Conservation (phyloP, 2,888 invertebrate species). For the Trichogramma evanescens region DNA sequence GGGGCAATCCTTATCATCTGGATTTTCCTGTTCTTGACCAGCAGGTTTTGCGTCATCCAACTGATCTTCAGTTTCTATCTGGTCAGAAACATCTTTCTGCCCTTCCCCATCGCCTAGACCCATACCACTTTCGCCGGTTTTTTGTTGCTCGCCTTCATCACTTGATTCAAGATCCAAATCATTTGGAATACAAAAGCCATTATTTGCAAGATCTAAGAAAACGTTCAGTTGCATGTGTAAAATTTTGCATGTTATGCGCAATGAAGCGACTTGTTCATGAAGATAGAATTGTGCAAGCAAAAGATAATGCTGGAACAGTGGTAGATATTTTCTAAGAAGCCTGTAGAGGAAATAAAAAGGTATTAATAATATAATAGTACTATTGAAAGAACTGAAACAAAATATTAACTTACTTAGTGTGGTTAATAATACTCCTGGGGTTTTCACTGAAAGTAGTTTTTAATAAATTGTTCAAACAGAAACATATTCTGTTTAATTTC, state of each 20-base stretch:
- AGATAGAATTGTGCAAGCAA: slow-evolving; percentile 72
- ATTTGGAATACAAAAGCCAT: slow-evolving; percentile 88
- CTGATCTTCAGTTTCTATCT: slow-evolving; percentile 87
- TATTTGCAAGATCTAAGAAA: slow-evolving; percentile 74
- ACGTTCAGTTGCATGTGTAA: slow-evolving; percentile 73
- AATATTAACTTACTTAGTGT: slow-evolving; percentile 22
- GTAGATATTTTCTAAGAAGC: slow-evolving; percentile 51
- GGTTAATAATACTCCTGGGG: slow-evolving; percentile 26
- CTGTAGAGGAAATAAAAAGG: no score
- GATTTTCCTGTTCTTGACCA: slow-evolving; percentile 64
- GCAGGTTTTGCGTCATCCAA: slow-evolving; percentile 80
- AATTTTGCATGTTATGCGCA: slow-evolving; percentile 76
- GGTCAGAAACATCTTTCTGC: slow-evolving; percentile 90
- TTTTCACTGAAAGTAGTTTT: slow-evolving; percentile 48
- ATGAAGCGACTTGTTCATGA: slow-evolving; percentile 69
- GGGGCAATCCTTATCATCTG: slow-evolving; percentile 68
- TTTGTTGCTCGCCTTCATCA: slow-evolving; percentile 51
- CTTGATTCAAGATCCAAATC: slow-evolving; percentile 73
- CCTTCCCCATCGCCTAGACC: slow-evolving; percentile 92
- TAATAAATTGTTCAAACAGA: slow-evolving; percentile 35
- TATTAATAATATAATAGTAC: no score
- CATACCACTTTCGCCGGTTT: slow-evolving; percentile 58
- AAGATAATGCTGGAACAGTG: slow-evolving; percentile 71
- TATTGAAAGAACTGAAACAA: no score
- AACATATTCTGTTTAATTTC: slow-evolving; percentile 49